Conservation (phyloP, 2,888 invertebrate species). For the Drosophila paranaensis region DNA sequence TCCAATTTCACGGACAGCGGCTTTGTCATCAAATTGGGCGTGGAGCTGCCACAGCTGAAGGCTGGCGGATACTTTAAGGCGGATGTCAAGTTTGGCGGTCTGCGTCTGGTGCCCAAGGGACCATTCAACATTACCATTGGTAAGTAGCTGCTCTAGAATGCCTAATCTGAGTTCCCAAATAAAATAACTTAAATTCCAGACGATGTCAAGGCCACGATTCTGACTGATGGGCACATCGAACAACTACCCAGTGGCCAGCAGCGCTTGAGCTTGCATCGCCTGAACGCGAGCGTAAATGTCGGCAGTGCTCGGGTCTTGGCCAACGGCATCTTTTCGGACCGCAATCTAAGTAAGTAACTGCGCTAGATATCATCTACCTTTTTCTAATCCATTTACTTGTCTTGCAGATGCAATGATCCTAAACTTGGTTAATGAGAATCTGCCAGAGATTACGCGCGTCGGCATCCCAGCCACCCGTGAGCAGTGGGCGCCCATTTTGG, state of each 20-base stretch:
- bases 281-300: constrained; percentile 80
- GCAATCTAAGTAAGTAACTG: constrained; percentile 79
- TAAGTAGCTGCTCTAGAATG: constrained; percentile 80
- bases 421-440: constrained; percentile 86
- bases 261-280: constrained; percentile 76
- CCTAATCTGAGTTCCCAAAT: not conserved
- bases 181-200: constrained; percentile 51
- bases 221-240: constrained; percentile 80
- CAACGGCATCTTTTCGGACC: constrained; percentile 83
- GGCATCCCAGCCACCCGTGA: constrained; percentile 85
- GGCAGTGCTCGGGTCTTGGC: constrained; percentile 79
- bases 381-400: not conserved
- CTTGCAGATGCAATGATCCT: constrained; percentile 81
- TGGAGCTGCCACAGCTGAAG: constrained; percentile 86
- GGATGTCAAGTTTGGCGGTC: constrained; percentile 87
- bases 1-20: constrained; percentile 86
- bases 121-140: constrained; percentile 87
- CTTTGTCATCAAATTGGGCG: constrained; percentile 87
- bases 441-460: constrained; percentile 86
- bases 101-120: constrained; percentile 88
- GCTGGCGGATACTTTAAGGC: constrained; percentile 88
- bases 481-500: constrained; percentile 84
- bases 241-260: constrained; percentile 65
- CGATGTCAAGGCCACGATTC: constrained; percentile 74
- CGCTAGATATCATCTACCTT: fast-evolving